Percentiles rank a stretch among this genome's conserved stretches.
phyloP scores from a whole-genome alignment of 2,797 vertebrate species.

The Gymnothorax javanicus region DNA sequence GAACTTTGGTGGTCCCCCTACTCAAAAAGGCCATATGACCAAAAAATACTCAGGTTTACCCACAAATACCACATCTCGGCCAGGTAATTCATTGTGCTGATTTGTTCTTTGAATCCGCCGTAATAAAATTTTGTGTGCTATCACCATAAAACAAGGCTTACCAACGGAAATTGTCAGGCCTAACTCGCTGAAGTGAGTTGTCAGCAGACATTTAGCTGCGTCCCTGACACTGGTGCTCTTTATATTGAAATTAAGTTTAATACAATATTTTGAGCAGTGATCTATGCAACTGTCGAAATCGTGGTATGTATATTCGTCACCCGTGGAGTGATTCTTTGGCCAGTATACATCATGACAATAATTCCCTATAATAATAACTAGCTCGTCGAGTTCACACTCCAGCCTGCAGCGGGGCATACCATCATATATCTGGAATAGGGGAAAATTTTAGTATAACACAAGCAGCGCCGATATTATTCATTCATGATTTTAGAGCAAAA shows the following conservation, averaged over 20 bases:
- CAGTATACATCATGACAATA: background rate
- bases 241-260: background rate
- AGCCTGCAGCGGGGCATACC: constrained; percentile 72
- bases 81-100: too few species aligned
- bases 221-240: background rate
- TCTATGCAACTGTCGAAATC: background rate
- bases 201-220: background rate
- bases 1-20: too few species aligned
- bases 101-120: too few species aligned
- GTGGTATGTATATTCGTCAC: background rate
- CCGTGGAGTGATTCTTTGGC: background rate
- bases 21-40: too few species aligned
- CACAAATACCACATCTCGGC: too few species aligned
- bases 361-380: background rate
- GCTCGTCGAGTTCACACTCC: background rate
- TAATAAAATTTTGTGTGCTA: too few species aligned
- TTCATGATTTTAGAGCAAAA: background rate
- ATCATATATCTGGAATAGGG: constrained; percentile 48
- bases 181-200: background rate
- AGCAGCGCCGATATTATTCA: background rate
- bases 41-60: too few species aligned
- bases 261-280: background rate
- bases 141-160: too few species aligned
- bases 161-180: too few species aligned
- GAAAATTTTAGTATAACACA: constrained; percentile 48